Conservation (phyloP, 2,888 invertebrate species). For the Ornithoptera priamus region DNA sequence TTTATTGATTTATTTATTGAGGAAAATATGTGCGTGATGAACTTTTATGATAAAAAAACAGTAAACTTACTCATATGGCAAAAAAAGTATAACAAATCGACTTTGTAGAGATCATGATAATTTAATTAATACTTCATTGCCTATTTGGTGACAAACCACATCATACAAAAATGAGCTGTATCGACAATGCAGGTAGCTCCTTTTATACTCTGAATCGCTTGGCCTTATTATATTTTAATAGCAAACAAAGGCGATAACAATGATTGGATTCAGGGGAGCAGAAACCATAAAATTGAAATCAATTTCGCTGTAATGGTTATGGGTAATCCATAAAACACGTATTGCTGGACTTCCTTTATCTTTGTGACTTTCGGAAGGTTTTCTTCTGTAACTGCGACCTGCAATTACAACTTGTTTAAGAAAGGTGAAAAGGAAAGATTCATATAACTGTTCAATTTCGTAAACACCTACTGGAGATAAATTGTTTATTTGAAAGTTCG, state of each 20-base stretch:
- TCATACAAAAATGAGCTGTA: slow-evolving; percentile 13
- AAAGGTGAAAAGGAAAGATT: too few relatives aligned
- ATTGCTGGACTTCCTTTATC: slow-evolving; percentile 42
- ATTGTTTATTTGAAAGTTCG: too few relatives aligned
- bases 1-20: too few relatives aligned
- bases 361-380: slow-evolving; percentile 40
- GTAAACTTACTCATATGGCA: neutral
- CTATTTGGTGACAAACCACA: neutral
- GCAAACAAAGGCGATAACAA: slow-evolving; percentile 73
- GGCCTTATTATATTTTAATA: slow-evolving; percentile 74
- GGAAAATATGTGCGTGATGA: too few relatives aligned
- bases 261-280: slow-evolving; percentile 78
- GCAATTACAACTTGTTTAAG: too few relatives aligned
- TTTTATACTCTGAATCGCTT: slow-evolving; percentile 58
- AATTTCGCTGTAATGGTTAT: slow-evolving; percentile 78
- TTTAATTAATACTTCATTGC: slow-evolving; percentile 17
- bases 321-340: slow-evolving; percentile 61
- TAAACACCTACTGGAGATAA: too few relatives aligned
- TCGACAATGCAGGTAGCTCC: slow-evolving; percentile 35
- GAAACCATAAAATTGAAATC: slow-evolving; percentile 79
- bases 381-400: too few relatives aligned
- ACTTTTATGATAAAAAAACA: too few relatives aligned
- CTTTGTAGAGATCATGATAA: slow-evolving; percentile 20
- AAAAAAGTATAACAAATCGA: neutral
- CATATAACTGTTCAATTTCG: too few relatives aligned